Percentiles rank a stretch among this genome's conserved stretches.
Evolutionary conservation across 1,140 invertebrate species (phyloP).

Genomic region (Lycorma delicatula): DNA sequence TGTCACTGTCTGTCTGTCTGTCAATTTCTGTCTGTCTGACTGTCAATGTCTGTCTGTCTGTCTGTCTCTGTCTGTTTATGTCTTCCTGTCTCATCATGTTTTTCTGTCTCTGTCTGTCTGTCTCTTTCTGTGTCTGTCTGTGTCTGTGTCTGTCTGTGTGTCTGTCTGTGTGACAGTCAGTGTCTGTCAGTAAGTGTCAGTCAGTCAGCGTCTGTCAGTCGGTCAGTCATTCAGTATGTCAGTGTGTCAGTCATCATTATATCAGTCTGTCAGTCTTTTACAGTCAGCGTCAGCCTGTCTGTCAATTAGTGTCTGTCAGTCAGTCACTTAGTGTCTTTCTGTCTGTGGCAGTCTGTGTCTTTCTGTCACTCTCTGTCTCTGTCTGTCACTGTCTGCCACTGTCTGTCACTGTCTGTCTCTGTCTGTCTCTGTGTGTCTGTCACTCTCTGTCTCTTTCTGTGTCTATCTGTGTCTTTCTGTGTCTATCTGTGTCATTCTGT

Average conservation of each 20-base stretch:
- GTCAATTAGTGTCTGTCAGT: conserved; percentile 18
- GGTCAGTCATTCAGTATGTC: conserved; percentile 15
- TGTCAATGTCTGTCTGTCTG: too few relatives aligned
- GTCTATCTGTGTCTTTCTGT: conserved; percentile 18
- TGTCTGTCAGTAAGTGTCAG: background rate
- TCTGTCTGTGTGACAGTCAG: too few relatives aligned
- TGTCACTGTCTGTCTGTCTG: too few relatives aligned
- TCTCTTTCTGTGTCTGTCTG: background rate
- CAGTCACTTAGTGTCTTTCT: conserved; percentile 17
- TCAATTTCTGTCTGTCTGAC: too few relatives aligned
- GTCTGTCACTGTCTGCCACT: conserved; percentile 21
- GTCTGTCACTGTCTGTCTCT: too few relatives aligned
- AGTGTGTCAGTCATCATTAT: conserved; percentile 18
- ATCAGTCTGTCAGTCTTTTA: conserved; percentile 12
- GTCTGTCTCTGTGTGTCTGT: conserved; percentile 16
- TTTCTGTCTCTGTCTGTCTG: background rate
- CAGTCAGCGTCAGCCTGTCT: conserved; percentile 16
- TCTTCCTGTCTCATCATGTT: too few relatives aligned
- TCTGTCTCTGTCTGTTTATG: too few relatives aligned
- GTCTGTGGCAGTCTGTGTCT: conserved; percentile 16
- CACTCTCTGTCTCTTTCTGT: too few relatives aligned
- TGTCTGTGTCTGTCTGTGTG: conserved; percentile 12
- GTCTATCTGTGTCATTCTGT: conserved; percentile 17
- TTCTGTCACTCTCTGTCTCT: conserved; percentile 22
- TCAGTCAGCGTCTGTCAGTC: conserved; percentile 11